These are phyloP conservation scores for Axis porcinus DNA, from an alignment of 2,113 vertebrate species.

Conservation along the genomic window DNA sequence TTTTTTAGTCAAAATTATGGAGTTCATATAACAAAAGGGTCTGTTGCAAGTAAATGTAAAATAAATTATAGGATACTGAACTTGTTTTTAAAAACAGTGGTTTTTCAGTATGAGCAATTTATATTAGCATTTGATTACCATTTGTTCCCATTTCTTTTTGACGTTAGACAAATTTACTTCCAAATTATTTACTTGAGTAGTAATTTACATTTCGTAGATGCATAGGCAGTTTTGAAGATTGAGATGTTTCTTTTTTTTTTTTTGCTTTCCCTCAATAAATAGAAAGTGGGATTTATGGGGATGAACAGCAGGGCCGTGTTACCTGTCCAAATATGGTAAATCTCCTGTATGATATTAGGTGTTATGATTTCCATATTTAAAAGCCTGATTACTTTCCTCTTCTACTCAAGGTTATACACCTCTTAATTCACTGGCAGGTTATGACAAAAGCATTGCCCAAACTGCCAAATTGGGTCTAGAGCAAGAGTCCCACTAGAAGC, in stretches of 20 bases:
- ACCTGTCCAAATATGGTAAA: not conserved
- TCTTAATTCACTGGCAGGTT: not conserved
- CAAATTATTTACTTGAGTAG: slow-evolving; percentile 12
- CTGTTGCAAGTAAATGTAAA: slow-evolving; percentile 29
- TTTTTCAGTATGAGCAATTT: not conserved
- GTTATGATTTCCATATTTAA: not conserved
- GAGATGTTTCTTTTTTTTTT: not conserved
- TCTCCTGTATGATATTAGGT: not conserved
- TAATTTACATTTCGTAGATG: not conserved
- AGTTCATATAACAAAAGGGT: slow-evolving; percentile 10
- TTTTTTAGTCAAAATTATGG: slow-evolving; percentile 49
- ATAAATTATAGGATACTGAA: slow-evolving; percentile 3
- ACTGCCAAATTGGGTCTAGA: not conserved
- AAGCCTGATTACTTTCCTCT: not conserved
- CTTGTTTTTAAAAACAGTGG: not conserved
- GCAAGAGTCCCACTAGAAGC: not conserved
- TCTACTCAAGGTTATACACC: not conserved
- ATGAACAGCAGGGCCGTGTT: not conserved
- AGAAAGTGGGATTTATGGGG: not conserved
- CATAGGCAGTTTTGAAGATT: not conserved
- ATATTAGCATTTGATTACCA: not conserved
- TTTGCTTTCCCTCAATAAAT: not conserved
- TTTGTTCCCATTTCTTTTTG: not conserved
- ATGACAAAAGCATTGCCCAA: slow-evolving; percentile 1
- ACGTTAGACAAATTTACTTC: not conserved